phyloP scores from a whole-genome alignment of 2,797 vertebrate genomes.

The Eleutherodactylus coqui region DNA sequence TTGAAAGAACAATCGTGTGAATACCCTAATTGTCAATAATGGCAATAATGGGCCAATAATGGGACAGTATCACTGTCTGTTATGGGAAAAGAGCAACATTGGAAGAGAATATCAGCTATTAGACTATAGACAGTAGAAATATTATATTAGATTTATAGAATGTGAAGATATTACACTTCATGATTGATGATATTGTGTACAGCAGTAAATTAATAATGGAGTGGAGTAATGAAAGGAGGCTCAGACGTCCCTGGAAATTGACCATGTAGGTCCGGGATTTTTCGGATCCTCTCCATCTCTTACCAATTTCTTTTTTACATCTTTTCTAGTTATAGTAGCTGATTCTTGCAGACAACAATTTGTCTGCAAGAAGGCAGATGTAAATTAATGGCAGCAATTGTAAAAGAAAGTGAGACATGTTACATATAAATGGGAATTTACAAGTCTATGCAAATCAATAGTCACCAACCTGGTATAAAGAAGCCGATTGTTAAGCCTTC shows the following conservation, averaged over 20 bases:
- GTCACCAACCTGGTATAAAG: not conserved
- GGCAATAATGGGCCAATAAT: no score
- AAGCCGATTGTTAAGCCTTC: not conserved
- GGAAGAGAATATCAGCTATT: no score
- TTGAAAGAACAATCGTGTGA: no score
- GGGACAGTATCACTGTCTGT: no score
- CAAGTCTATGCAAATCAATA: not conserved
- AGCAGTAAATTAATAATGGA: not conserved
- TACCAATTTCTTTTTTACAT: not conserved
- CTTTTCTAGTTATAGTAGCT: not conserved
- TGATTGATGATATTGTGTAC: no score
- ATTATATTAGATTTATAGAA: no score
- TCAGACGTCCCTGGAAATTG: not conserved
- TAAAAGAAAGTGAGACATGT: not conserved
- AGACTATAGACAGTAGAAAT: no score
- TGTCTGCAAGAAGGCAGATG: not conserved
- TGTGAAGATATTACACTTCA: no score
- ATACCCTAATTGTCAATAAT: no score
- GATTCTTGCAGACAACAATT: not conserved
- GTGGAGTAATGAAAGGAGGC: not conserved
- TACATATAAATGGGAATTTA: not conserved
- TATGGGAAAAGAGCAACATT: no score
- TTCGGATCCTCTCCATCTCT: not conserved
- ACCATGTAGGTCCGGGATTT: no score
- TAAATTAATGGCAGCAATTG: not conserved